phyloP scores from a whole-genome alignment of 2,113 vertebrate genomes.

The Nothoprocta perdicaria region DNA sequence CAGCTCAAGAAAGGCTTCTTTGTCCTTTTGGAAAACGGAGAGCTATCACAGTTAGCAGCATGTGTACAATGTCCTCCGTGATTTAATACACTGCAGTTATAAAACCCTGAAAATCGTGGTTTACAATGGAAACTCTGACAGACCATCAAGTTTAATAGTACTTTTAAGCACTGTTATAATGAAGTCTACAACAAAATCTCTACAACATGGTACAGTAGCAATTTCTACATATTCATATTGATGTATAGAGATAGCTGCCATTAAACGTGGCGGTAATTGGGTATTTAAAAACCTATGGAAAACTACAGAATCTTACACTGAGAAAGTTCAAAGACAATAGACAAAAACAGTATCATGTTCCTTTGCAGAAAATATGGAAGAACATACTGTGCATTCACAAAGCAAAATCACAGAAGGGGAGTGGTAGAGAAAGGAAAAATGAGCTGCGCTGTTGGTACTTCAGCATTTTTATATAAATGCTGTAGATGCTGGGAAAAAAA shows the following conservation, averaged over 20 bases:
- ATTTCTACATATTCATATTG: constrained; percentile 20
- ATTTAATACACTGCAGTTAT: constrained; percentile 17
- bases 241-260: constrained; percentile 19
- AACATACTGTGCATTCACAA: constrained; percentile 6
- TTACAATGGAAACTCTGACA: constrained; percentile 55
- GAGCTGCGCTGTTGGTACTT: constrained; percentile 4
- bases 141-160: constrained; percentile 32
- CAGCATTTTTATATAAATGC: neutral
- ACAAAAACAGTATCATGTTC: neutral
- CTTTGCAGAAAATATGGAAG: neutral
- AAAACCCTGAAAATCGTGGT: constrained; percentile 23
- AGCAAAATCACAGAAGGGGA: neutral
- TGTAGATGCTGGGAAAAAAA: constrained; percentile 12
- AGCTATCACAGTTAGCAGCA: neutral
- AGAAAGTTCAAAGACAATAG: neutral
- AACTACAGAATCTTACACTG: neutral
- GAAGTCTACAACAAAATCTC: constrained; percentile 29
- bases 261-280: constrained; percentile 6
- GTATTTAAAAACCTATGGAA: neutral
- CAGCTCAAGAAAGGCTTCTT: neutral
- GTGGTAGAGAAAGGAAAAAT: neutral
- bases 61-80: neutral
- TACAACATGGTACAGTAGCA: neutral
- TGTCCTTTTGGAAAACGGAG: constrained; percentile 15
- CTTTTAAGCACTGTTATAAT: constrained; percentile 29